Evolutionary conservation across 2,797 vertebrate species (phyloP), one percentile per base, ranked within the genome.

Genomic region (Sternarchorhynchus goeldii): DNA sequence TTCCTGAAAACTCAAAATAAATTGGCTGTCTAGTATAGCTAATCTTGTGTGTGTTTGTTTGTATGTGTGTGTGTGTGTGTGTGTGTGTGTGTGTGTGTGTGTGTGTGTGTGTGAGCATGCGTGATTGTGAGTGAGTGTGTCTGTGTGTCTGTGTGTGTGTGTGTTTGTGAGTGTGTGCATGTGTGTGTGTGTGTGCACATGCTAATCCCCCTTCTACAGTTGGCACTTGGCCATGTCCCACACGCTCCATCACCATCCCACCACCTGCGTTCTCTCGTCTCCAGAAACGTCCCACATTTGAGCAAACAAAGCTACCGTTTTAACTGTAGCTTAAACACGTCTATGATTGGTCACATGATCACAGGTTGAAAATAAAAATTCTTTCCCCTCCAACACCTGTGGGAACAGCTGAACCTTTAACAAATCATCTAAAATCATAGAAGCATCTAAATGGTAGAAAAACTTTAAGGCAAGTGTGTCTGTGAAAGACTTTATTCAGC

Each of bases 361-460:
- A 21, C 36, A 29, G 36, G 14, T 50, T 5, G 12, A 45, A 63
- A 74, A 74, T 34, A 12, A 68, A 50, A 4, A 45, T 6, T 10
- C 20, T 21, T 21, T 66, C 34, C 8, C n/a, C 64, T 21, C 41
- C 20, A 16, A 6, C 14, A 50, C 12, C 45, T 50, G 45, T 25
- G 31, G 17, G 6, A 16, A 32, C 17, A 55, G 69, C 53, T 80
- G 55, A 78, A 65, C 56, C 55, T 87, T 87, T 85, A 90, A 90
- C 88, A 91, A 90, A 91, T 86, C 86, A 87, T 89, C 88, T 89
- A 91, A 86, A 66, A 82, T 78, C 72, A 73, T 86, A 68, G 78
- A 84, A 70, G 79, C 25, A 57, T 68, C 64, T 63, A 17, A 55
- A 56, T 56, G 75, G 66, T 45, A 69, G 78, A 75, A 77, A 83